A percentile compares a stretch with the other conserved stretches of the same genome.
These are phyloP conservation scores for Drosophila ohnishii DNA, from an alignment of 1,140 invertebrate species.

Conservation along the genomic window DNA sequence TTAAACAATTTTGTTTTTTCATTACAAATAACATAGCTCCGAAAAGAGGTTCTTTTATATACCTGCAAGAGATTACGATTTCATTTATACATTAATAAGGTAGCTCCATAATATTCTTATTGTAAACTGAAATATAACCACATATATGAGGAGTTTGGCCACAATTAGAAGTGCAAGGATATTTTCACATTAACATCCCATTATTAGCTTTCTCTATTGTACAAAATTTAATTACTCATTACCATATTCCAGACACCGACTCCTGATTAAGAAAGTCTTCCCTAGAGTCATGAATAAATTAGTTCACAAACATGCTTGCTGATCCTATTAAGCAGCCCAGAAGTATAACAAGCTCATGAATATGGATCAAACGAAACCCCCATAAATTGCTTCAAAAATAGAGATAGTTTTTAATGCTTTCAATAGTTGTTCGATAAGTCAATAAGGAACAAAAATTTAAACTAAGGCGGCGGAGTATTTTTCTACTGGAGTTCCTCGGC, in stretches of 20 bases:
- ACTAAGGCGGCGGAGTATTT: background rate
- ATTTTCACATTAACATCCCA: background rate
- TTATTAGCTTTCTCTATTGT: background rate
- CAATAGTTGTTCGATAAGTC: constrained; percentile 23
- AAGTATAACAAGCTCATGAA: background rate
- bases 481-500: background rate
- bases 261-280: background rate
- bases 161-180: background rate
- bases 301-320: background rate
- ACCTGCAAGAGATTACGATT: no score
- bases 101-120: no score
- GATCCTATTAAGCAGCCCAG: background rate
- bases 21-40: background rate
- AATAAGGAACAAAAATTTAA: constrained; percentile 24
- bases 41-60: no score
- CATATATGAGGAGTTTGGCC: background rate
- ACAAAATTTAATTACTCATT: background rate
- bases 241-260: background rate
- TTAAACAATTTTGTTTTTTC: background rate
- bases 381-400: background rate
- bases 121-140: no score
- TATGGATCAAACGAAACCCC: background rate
- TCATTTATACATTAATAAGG: no score
- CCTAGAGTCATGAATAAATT: background rate
- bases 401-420: background rate